Conservation (phyloP, 2,113 vertebrate genomes). For the Barnardius zonarius region DNA sequence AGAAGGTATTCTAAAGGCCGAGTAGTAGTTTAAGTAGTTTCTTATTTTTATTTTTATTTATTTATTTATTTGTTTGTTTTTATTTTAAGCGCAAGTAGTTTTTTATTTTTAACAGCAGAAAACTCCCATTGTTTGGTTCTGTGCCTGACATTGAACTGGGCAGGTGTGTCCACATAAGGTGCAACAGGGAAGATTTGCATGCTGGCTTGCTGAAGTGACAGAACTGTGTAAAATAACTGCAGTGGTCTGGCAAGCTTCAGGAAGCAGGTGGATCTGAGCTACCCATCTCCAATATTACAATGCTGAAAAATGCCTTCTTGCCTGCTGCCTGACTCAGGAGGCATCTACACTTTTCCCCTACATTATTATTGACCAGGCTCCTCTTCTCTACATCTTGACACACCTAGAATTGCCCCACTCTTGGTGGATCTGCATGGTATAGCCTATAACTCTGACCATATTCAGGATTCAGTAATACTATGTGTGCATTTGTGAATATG, state of each 20-base stretch:
- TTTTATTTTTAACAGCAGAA: slow-evolving; percentile 24
- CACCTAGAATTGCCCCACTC: not conserved
- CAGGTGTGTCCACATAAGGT: slow-evolving; percentile 64
- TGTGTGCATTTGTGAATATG: not conserved
- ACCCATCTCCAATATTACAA: slow-evolving; percentile 9
- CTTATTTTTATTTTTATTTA: too few relatives aligned
- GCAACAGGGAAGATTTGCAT: slow-evolving; percentile 38
- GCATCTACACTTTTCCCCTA: not conserved
- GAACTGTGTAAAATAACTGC: slow-evolving; percentile 62
- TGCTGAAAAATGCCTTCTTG: not conserved
- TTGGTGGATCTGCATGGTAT: not conserved
- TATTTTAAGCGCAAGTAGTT: not conserved
- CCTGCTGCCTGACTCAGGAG: not conserved
- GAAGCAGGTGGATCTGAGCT: slow-evolving; percentile 54
- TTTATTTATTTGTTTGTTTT: too few relatives aligned
- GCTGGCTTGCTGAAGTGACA: slow-evolving; percentile 63
- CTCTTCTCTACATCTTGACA: not conserved
- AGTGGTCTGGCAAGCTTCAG: slow-evolving; percentile 53
- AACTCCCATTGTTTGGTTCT: not conserved
- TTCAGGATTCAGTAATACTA: not conserved
- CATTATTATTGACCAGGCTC: not conserved
- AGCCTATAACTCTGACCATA: not conserved
- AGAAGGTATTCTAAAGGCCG: not conserved
- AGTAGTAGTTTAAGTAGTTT: too few relatives aligned
- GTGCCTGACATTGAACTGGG: slow-evolving; percentile 16